A percentile compares a stretch with the other conserved stretches of the same genome.
phyloP scores from a whole-genome alignment of 2,888 invertebrate genomes.

The Acrobeloides nanus region DNA sequence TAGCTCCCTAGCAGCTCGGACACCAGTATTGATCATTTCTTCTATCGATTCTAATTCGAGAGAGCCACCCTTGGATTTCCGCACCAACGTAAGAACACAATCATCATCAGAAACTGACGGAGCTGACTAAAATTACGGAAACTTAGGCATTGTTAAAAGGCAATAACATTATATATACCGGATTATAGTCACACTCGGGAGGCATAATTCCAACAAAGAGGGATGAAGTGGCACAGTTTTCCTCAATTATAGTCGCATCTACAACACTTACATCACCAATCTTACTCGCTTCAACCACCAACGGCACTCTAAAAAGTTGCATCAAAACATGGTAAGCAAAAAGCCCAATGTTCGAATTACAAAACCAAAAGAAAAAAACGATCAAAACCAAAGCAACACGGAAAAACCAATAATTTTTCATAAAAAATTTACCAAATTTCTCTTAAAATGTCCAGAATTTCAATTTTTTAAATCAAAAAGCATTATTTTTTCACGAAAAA shows the following conservation, averaged over 20 bases:
- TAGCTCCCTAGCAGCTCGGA: constrained; percentile 11
- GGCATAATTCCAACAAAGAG: constrained; percentile 34
- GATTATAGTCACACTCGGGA: constrained; percentile 3
- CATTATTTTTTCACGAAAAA: constrained; percentile 1
- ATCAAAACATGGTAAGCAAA: neutral
- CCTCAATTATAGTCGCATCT: constrained; percentile 39
- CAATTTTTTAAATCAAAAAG: no score
- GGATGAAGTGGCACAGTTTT: constrained; percentile 34
- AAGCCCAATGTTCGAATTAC: no score
- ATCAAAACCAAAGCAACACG: no score
- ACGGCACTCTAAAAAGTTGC: constrained; percentile 30
- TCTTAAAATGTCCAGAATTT: no score
- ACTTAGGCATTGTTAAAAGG: no score
- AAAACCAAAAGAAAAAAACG: no score
- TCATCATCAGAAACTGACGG: constrained; percentile 7
- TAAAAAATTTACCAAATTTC: no score
- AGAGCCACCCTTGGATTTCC: constrained; percentile 29
- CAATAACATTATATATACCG: no score
- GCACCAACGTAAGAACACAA: constrained; percentile 7
- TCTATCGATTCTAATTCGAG: constrained; percentile 36
- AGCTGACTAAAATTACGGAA: neutral
- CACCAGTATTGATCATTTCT: constrained; percentile 30
- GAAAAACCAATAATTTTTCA: no score
- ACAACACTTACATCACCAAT: constrained; percentile 38
- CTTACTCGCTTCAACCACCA: constrained; percentile 36